phyloP scores from a whole-genome alignment of 2,888 invertebrate species.

The Herminia tarsipennalis region DNA sequence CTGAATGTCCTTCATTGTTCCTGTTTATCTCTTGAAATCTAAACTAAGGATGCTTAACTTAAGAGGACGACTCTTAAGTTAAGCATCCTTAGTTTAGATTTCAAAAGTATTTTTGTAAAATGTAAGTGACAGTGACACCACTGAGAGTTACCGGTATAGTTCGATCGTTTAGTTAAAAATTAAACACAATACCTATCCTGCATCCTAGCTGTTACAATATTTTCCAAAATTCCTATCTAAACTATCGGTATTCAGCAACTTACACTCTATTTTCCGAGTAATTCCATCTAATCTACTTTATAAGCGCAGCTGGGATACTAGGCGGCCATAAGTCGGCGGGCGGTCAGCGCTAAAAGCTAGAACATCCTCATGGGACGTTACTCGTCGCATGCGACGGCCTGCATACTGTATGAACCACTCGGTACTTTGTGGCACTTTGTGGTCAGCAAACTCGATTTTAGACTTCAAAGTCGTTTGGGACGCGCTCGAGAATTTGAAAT shows the following conservation, averaged over 20 bases:
- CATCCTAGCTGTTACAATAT: too few species aligned
- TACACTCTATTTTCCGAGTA: conserved; percentile 39
- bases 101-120: background rate
- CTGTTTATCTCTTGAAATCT: too few species aligned
- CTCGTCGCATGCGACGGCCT: conserved; percentile 56
- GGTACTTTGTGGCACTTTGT: conserved; percentile 64
- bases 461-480: conserved; percentile 77
- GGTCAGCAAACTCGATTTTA: conserved; percentile 82
- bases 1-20: too few species aligned
- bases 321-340: conserved; percentile 59
- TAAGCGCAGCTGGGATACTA: conserved; percentile 51
- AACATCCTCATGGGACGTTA: conserved; percentile 59
- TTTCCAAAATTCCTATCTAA: conserved; percentile 1
- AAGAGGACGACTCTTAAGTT: too few species aligned
- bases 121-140: background rate
- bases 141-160: too few species aligned
- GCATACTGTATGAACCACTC: conserved; percentile 75
- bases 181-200: too few species aligned
- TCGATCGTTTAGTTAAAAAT: too few species aligned
- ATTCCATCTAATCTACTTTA: conserved; percentile 48
- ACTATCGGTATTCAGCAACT: conserved; percentile 22
- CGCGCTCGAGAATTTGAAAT: conserved; percentile 45
- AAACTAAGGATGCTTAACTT: too few species aligned
- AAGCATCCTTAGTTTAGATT: too few species aligned
- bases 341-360: conserved; percentile 70